Base-by-base conservation (phyloP, 2,113 vertebrate genomes). In the Paedocypris sp. region DNA sequence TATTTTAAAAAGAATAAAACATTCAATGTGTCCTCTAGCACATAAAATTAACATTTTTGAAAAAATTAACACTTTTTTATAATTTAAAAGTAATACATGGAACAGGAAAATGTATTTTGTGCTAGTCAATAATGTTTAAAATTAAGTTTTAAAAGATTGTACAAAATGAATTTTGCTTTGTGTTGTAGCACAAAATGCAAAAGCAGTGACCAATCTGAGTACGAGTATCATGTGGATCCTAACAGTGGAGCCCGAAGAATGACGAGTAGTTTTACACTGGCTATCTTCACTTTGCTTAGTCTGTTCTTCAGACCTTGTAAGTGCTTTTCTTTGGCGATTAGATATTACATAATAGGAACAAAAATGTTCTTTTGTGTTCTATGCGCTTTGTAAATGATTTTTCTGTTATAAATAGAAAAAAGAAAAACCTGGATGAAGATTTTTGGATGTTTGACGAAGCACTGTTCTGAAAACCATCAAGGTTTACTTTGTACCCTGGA, bases 241-340 rank as follows among this genome's bases (percentile, higher is more conserved):
- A 1, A 45, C 18, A 15, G 25, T 6, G 42, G 50, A 26, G 13
- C 31, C 1, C 11, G 62, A 20, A 11, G 64, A 12, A 51, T 35
- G 22, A 64, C 23, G 26, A 63, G 51, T 6, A 5, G 60, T 25
- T 22, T 75, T 2, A 46, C 19, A 3, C 11, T 71, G 47, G 45
- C 73, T 16, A 13, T 59, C 62, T 39, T 76, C 62, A 6, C 74
- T 38, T 73, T 43, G 60, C 9, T 51, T 5, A 33, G 68, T 45
- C 62, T 82, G 64, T 73, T 48, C 28, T 74, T 82, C 47, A 39
- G 69, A 9, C 72, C 74, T 51, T 82, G 82, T 84, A 70, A 81
- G 82, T 75, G 26, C 3, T 13, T 42, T 10, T 6, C 28, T 25
- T 38, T 25, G 11, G 10, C 4, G n/a, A 18, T 35, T n/a, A n/a